phyloP scores from a whole-genome alignment of 2,888 invertebrate species.

The Pecten maximus region DNA sequence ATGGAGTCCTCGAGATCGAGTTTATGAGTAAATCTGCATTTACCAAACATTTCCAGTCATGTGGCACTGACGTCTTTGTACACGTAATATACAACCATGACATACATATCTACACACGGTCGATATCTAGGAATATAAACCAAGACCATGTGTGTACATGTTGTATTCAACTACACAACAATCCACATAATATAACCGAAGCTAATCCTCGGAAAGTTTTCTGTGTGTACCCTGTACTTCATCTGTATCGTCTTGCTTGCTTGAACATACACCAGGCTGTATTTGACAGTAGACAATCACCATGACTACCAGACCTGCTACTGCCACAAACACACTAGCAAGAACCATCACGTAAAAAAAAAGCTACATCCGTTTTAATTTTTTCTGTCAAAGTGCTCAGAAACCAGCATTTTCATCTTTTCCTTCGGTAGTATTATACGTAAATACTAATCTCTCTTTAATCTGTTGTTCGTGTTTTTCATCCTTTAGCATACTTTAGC shows the following conservation, averaged over 20 bases:
- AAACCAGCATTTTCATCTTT: too few species aligned
- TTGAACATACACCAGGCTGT: background rate
- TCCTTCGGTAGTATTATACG: too few species aligned
- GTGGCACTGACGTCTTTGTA: background rate
- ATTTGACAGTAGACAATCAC: background rate
- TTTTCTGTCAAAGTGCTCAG: background rate
- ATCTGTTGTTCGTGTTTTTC: too few species aligned
- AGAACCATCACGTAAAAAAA: background rate
- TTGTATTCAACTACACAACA: background rate
- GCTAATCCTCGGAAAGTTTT: background rate
- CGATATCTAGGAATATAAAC: too few species aligned
- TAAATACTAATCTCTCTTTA: too few species aligned
- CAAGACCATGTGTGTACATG: too few species aligned
- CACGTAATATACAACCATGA: too few species aligned
- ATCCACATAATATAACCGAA: too few species aligned
- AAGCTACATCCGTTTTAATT: background rate
- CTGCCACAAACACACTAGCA: conserved; percentile 13
- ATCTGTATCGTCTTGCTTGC: background rate
- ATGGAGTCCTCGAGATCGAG: background rate
- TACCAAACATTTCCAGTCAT: background rate
- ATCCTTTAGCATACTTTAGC: too few species aligned
- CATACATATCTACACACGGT: too few species aligned
- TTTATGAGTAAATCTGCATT: background rate
- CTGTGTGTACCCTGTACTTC: background rate
- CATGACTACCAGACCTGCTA: background rate